A percentile compares a stretch with the other conserved stretches of the same genome.
These are phyloP conservation scores for Onchidella celtica DNA, from an alignment of 2,888 invertebrate genomes.

Conservation along the genomic window DNA sequence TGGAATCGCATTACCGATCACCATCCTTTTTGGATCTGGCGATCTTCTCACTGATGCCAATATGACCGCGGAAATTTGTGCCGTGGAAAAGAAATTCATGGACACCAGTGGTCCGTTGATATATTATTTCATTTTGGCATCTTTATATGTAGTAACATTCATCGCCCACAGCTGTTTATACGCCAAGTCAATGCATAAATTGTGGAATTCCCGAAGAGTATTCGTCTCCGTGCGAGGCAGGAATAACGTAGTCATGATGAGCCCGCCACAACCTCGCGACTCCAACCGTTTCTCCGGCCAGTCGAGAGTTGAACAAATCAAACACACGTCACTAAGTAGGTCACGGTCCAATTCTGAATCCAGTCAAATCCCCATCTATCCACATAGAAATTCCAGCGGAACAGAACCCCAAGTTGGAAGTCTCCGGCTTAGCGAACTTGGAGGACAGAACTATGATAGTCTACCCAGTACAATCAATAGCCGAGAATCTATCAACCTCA, in stretches of 20 bases:
- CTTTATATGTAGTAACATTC: slow-evolving; percentile 22
- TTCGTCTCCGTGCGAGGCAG: slow-evolving; percentile 25
- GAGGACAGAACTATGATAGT: not conserved
- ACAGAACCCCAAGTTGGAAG: not conserved
- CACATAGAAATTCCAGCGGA: too few species aligned
- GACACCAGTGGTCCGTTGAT: slow-evolving; percentile 13
- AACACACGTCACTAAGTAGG: not conserved
- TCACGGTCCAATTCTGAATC: not conserved
- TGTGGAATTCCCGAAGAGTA: slow-evolving; percentile 14
- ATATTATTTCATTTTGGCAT: slow-evolving; percentile 23
- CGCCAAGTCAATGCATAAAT: not conserved
- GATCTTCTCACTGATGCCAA: not conserved
- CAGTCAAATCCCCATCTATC: too few species aligned
- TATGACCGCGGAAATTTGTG: slow-evolving; percentile 24
- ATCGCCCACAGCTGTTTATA: slow-evolving; percentile 9
- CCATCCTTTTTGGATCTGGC: slow-evolving; percentile 24
- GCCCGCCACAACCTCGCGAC: not conserved
- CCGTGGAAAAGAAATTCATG: slow-evolving; percentile 27
- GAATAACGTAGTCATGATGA: slow-evolving; percentile 29
- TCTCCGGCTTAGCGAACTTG: not conserved
- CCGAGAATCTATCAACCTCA: not conserved
- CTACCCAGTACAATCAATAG: not conserved
- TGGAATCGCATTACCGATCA: slow-evolving; percentile 10
- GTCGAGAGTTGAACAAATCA: not conserved
- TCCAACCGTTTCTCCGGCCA: not conserved